Percentiles rank a stretch among this genome's conserved stretches.
Conservation (phyloP, 2,888 invertebrate genomes). For the Xestia xanthographa region DNA sequence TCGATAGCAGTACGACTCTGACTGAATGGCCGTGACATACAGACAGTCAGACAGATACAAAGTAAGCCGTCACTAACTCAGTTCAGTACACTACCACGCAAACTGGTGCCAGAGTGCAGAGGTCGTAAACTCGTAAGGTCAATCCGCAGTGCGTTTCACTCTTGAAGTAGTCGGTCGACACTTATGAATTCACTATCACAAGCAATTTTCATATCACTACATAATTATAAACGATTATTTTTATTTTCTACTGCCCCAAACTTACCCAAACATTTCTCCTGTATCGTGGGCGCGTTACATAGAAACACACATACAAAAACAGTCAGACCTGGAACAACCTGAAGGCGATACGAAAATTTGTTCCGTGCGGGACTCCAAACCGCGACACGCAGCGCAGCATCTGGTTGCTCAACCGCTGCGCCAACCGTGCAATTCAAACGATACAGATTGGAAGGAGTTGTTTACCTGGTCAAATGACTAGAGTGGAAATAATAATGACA, state of each 20-base stretch:
- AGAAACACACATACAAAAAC: neutral
- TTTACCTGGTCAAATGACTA: no score
- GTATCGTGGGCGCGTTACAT: neutral
- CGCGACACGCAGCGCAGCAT: neutral
- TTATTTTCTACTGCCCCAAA: neutral
- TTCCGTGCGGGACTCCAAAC: neutral
- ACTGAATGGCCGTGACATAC: conserved; percentile 37
- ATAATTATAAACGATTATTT: no score
- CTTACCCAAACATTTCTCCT: neutral
- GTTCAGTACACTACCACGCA: conserved; percentile 4
- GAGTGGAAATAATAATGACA: no score
- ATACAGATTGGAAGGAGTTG: neutral
- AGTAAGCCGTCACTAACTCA: conserved; percentile 24
- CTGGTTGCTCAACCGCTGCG: neutral
- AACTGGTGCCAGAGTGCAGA: conserved; percentile 10
- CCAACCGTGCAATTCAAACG: neutral
- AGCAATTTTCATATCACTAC: neutral
- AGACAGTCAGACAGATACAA: conserved; percentile 3
- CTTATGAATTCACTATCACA: neutral
- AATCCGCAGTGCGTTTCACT: conserved; percentile 15
- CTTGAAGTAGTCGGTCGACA: conserved; percentile 8
- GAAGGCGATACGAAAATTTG: neutral
- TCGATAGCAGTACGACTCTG: neutral
- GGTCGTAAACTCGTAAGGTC: conserved; percentile 20
- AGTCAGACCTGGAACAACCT: neutral